These are phyloP conservation scores for Phoenoteleia sp. DNA, from an alignment of 2,888 invertebrate genomes.

Conservation along the genomic window DNA sequence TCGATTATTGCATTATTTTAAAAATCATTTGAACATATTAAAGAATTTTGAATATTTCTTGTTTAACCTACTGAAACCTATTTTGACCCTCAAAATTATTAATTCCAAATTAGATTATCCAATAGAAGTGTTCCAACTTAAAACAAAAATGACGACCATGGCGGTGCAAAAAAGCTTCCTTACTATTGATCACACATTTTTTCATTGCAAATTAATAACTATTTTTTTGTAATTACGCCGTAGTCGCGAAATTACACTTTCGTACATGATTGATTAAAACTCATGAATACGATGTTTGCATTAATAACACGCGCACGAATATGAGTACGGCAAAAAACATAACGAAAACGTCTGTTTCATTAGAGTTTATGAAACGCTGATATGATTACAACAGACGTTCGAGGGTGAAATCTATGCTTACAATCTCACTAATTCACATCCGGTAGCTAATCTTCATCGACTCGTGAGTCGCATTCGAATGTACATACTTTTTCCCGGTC, in stretches of 20 bases:
- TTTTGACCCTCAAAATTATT: too few species aligned
- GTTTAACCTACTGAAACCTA: too few species aligned
- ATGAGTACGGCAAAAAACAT: conserved; percentile 55
- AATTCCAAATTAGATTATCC: too few species aligned
- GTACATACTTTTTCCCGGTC: conserved; percentile 14
- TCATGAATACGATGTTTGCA: conserved; percentile 66
- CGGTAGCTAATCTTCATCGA: conserved; percentile 79
- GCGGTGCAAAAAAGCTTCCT: too few species aligned
- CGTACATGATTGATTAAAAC: conserved; percentile 66
- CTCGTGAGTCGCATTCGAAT: conserved; percentile 53
- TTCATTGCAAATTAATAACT: conserved; percentile 67
- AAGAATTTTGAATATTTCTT: too few species aligned
- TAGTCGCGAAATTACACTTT: conserved; percentile 61
- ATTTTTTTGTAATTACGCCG: conserved; percentile 63
- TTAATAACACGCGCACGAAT: conserved; percentile 56
- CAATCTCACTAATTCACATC: conserved; percentile 82
- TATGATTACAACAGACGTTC: conserved; percentile 74
- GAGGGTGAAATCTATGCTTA: conserved; percentile 80
- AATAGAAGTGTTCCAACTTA: too few species aligned
- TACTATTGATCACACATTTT: too few species aligned
- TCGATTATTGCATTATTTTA: too few species aligned
- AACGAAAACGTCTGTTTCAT: conserved; percentile 71
- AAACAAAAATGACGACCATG: too few species aligned
- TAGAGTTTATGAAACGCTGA: conserved; percentile 66
- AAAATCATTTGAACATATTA: too few species aligned